phyloP scores from a whole-genome alignment of 2,888 invertebrate species.

The Anoplius nigerrimus region DNA sequence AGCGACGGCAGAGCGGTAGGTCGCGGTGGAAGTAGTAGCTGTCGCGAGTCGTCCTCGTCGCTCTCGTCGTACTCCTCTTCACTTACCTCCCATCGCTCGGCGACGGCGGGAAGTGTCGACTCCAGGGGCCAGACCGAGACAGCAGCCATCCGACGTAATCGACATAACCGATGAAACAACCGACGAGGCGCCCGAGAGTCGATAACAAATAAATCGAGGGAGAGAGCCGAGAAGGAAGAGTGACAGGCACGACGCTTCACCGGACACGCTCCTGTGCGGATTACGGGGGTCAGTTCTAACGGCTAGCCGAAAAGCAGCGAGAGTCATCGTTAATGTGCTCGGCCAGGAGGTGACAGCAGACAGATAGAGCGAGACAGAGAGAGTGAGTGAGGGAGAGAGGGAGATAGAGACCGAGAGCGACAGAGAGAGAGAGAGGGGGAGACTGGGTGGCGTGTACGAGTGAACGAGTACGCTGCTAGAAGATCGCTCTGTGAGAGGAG shows the following conservation, averaged over 20 bases:
- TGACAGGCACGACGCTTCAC: constrained; percentile 26
- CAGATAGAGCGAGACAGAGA: constrained; percentile 12
- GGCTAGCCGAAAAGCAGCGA: constrained; percentile 13
- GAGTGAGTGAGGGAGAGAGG: not conserved
- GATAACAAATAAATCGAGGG: too few species aligned
- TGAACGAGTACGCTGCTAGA: too few species aligned
- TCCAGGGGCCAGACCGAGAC: too few species aligned
- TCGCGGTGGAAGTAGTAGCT: constrained; percentile 18
- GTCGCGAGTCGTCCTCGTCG: too few species aligned
- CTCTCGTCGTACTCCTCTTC: too few species aligned
- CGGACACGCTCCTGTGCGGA: constrained; percentile 21
- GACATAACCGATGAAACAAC: too few species aligned
- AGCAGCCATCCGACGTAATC: too few species aligned
- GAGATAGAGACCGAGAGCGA: too few species aligned
- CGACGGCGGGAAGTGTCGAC: too few species aligned
- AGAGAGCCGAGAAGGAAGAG: constrained; percentile 23
- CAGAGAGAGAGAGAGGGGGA: not conserved
- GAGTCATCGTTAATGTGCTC: constrained; percentile 34
- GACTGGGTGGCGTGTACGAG: not conserved
- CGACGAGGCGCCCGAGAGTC: too few species aligned
- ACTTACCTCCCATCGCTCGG: too few species aligned
- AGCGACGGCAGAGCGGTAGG: constrained; percentile 13
- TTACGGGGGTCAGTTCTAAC: too few species aligned
- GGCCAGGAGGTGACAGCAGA: constrained; percentile 54
- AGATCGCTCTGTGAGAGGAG: not conserved